Evolutionary conservation across 1,140 invertebrate species (phyloP).

Genomic region (Gonioctena quinquepunctata): DNA sequence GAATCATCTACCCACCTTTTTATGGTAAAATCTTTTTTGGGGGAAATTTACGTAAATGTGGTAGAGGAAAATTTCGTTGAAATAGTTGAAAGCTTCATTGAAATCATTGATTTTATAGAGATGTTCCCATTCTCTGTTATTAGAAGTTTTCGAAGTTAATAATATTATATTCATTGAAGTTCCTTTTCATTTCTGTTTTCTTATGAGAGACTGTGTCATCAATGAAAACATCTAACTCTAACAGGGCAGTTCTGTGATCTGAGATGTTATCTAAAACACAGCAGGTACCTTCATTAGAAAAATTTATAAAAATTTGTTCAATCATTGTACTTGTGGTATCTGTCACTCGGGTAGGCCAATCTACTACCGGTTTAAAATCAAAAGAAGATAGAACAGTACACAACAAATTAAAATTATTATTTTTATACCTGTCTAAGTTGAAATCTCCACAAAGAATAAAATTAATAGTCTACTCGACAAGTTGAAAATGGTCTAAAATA

Average conservation of each 20-base stretch:
- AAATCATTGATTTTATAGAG: too few species aligned
- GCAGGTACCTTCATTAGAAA: neutral
- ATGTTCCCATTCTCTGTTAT: neutral
- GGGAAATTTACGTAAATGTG: too few species aligned
- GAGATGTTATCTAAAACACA: conserved; percentile 12
- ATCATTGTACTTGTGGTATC: neutral
- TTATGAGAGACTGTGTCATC: neutral
- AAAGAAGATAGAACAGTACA: neutral
- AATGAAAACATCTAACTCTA: neutral
- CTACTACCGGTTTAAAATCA: neutral
- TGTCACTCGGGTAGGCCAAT: neutral
- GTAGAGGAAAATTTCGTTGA: too few species aligned
- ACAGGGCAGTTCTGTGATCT: neutral
- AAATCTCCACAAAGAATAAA: conserved; percentile 5
- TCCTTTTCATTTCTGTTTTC: neutral
- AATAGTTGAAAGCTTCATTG: too few species aligned
- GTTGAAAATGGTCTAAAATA: too few species aligned
- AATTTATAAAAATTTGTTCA: conserved; percentile 6
- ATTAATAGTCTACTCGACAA: too few species aligned
- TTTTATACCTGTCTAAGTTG: conserved; percentile 6
- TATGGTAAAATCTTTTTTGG: too few species aligned
- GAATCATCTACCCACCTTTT: too few species aligned
- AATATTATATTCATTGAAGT: neutral
- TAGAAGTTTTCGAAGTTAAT: neutral
- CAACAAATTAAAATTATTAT: neutral